phyloP scores from a whole-genome alignment of 2,113 vertebrate genomes.

The Callithrix jacchus region DNA sequence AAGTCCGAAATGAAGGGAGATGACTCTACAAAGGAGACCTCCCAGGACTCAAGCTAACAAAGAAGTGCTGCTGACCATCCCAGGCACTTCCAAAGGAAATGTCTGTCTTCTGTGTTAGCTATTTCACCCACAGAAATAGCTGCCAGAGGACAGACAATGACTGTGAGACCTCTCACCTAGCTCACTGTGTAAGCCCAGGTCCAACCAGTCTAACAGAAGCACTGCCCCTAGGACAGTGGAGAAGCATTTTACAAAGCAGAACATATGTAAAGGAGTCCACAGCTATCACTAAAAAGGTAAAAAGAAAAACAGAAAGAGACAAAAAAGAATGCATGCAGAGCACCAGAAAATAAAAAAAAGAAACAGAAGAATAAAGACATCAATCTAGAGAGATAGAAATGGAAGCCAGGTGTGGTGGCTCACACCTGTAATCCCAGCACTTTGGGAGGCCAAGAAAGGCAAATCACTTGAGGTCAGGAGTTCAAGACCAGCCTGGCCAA shows the following conservation, averaged over 20 bases:
- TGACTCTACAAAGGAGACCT: neutral
- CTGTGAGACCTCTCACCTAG: neutral
- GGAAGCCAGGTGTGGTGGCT: too few species aligned
- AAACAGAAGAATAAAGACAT: neutral
- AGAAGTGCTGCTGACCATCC: neutral
- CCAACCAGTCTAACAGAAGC: neutral
- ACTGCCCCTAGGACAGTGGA: neutral
- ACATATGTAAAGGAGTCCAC: neutral
- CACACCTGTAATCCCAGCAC: too few species aligned
- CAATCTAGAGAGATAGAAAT: neutral
- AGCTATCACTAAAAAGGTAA: neutral
- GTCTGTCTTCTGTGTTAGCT: neutral
- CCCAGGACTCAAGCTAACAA: neutral
- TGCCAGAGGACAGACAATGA: neutral
- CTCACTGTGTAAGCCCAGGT: neutral
- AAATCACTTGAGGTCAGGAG: too few species aligned
- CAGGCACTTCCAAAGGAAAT: neutral
- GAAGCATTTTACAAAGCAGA: neutral
- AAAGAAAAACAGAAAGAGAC: neutral
- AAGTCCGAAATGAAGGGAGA: neutral
- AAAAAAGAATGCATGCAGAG: neutral
- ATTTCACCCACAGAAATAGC: neutral
- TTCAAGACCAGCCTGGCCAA: too few species aligned
- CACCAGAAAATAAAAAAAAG: neutral
- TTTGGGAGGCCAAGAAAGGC: too few species aligned